Evolutionary conservation across 2,888 invertebrate species (phyloP).

Genomic region (Cotesia congregata): DNA sequence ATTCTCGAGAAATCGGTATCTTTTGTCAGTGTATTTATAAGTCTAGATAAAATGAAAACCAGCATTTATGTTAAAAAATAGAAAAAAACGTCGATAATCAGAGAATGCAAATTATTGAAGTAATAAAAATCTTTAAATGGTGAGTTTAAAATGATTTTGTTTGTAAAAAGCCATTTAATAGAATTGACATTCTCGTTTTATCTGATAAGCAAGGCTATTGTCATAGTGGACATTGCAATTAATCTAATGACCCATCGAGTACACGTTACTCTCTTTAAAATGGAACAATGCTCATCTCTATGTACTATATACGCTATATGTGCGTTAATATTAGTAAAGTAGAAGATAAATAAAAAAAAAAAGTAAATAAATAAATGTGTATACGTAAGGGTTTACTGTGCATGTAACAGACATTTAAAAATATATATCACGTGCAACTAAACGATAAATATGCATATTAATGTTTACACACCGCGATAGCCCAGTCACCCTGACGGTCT

Average conservation of each 20-base stretch:
- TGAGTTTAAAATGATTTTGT: not conserved
- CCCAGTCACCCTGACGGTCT: slow-evolving; percentile 30
- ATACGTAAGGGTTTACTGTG: not conserved
- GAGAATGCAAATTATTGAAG: not conserved
- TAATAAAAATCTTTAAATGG: not conserved
- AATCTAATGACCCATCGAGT: slow-evolving; percentile 22
- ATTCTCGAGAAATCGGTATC: not conserved
- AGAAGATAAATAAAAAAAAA: slow-evolving; percentile 1
- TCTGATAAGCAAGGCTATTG: not conserved
- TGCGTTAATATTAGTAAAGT: not conserved
- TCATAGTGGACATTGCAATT: not conserved
- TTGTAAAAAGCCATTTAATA: not conserved
- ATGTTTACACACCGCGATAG: slow-evolving; percentile 42
- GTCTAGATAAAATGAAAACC: not conserved
- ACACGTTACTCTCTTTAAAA: not conserved
- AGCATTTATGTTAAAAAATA: not conserved
- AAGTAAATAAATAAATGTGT: slow-evolving; percentile 32
- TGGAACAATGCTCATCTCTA: not conserved
- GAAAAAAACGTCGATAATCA: not conserved
- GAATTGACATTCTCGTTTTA: not conserved
- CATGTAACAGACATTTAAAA: not conserved
- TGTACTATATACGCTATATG: not conserved
- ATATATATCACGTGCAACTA: not conserved
- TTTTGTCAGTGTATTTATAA: not conserved
- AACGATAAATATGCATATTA: slow-evolving; percentile 32